Base-by-base conservation (phyloP, 2,797 vertebrate species). In the Gymnothorax reevesii region DNA sequence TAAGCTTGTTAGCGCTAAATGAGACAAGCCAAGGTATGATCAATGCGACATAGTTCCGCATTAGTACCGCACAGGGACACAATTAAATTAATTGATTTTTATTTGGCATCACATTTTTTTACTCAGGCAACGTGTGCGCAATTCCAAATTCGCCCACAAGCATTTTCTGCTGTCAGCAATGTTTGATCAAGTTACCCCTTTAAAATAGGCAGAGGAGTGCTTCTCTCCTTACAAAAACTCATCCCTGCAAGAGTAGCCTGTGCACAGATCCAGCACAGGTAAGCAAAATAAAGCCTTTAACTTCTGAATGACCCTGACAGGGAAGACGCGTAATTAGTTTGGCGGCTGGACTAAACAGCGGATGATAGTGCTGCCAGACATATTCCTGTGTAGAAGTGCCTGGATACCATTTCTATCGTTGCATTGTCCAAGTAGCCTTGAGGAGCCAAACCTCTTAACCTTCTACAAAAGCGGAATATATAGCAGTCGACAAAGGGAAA, bases 261-360 rank as follows among this genome's bases (percentile, higher is more conserved):
- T 89, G 91, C 90, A 91, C 90, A 92, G 91, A 92, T 84, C 25
- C 84, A 60, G 52, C 66, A 93, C 94, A 95, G 94, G 94, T 95
- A 94, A 95, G 94, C 94, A 94, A 90, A 94, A 94, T 94, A 94
- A 91, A 93, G 90, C 93, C 94, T 90, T 93, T 91, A 94, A 92
- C 93, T 90, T 73, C 25, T 59, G 90, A 89, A 92, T 93, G 94
- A 95, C 95, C 95, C 94, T 94, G 93, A 93, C 86, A 88, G 89
- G 92, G 92, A 92, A 91, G 93, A 92, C 93, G 94, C 94, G 93
- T 94, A 94, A 93, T 95, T 93, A 94, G 93, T 27, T 77, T 85
- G 91, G 93, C 86, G 57, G 83, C 92, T n/a, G 89, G 92, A 90
- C 93, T 92, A 93, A 93, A 91, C 92, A 90, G 87, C 90, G 90